Evolutionary conservation across 1,140 invertebrate genomes (phyloP).

Genomic region (Nasonia vitripennis): DNA sequence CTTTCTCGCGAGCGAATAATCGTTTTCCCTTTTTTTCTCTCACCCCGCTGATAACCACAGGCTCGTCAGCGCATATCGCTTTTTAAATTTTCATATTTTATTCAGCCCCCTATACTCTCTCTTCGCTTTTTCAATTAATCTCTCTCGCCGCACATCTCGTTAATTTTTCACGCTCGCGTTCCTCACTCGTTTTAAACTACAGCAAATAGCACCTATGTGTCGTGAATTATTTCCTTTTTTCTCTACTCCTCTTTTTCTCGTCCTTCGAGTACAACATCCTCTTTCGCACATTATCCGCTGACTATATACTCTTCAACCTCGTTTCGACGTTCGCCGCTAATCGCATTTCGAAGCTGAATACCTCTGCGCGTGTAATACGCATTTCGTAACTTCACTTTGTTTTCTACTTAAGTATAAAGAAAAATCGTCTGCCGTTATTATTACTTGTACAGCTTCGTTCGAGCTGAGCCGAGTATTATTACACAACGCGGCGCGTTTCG

Average conservation of each 20-base stretch:
- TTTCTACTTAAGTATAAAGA: neutral
- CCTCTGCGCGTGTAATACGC: neutral
- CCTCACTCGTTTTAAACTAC: conserved; percentile 10
- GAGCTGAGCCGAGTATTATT: neutral
- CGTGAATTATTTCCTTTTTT: neutral
- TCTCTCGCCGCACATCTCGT: neutral
- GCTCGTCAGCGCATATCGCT: neutral
- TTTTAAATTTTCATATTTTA: neutral
- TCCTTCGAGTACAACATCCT: neutral
- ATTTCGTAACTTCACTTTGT: no score
- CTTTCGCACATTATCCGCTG: neutral
- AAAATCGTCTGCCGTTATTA: neutral
- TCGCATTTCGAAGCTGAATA: neutral
- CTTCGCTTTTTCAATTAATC: neutral
- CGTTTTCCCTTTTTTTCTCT: neutral
- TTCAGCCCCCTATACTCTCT: neutral
- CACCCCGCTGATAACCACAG: neutral
- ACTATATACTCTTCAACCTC: neutral
- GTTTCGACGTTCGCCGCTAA: neutral
- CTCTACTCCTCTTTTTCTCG: neutral
- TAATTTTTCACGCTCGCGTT: neutral
- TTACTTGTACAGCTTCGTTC: neutral
- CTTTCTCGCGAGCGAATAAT: neutral
- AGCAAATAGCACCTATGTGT: conserved; percentile 34
- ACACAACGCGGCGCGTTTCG: neutral